Evolutionary conservation across 1,140 invertebrate species (phyloP).

Genomic region (Anthonomus grandis): DNA sequence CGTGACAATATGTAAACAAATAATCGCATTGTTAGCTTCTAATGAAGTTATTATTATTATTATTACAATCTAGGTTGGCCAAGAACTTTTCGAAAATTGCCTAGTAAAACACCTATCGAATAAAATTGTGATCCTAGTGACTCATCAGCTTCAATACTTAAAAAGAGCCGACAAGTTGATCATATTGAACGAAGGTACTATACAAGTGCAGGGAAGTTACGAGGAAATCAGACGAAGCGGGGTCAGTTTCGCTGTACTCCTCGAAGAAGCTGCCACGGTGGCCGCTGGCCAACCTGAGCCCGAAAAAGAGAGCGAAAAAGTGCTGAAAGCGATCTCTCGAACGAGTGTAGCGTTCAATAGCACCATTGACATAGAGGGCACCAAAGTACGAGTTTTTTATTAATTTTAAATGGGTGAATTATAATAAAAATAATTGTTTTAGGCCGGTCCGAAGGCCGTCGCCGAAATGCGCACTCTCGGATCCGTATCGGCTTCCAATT

Average conservation of each 20-base stretch:
- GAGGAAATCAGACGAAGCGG: slow-evolving; percentile 37
- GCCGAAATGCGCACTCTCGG: slow-evolving; percentile 53
- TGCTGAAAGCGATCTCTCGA: slow-evolving; percentile 25
- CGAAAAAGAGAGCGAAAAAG: slow-evolving; percentile 28
- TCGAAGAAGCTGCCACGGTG: slow-evolving; percentile 33
- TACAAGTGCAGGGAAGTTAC: slow-evolving; percentile 38
- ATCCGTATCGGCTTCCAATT: slow-evolving; percentile 55
- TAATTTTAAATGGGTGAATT: neutral
- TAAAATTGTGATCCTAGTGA: slow-evolving; percentile 72
- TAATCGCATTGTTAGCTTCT: no score
- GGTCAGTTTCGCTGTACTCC: slow-evolving; percentile 43
- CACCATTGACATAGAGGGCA: slow-evolving; percentile 32
- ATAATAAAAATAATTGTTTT: slow-evolving; percentile 2
- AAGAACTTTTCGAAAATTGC: slow-evolving; percentile 48
- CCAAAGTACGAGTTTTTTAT: slow-evolving; percentile 19
- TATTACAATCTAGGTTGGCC: slow-evolving; percentile 28
- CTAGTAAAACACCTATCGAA: slow-evolving; percentile 56
- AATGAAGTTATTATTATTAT: no score
- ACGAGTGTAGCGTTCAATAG: slow-evolving; percentile 28
- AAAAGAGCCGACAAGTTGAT: slow-evolving; percentile 58
- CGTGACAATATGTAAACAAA: no score
- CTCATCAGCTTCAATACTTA: slow-evolving; percentile 71
- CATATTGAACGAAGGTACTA: slow-evolving; percentile 47
- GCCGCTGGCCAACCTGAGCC: slow-evolving; percentile 3
- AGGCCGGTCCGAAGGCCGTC: slow-evolving; percentile 22